Evolutionary conservation across 2,113 vertebrate genomes (phyloP).

Genomic region (Hypomesus transpacificus): DNA sequence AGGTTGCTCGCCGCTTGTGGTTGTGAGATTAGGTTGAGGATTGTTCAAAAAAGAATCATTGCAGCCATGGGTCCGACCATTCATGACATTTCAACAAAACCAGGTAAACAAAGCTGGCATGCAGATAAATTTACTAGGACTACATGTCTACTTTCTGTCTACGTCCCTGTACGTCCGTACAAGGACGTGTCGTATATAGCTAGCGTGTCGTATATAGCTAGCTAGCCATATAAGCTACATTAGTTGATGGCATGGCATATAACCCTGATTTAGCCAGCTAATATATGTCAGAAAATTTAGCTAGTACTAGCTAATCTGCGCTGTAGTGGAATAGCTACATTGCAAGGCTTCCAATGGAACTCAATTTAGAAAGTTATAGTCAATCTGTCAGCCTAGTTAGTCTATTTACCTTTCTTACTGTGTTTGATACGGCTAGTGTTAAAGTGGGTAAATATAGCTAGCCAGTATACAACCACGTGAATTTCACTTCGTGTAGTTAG

Average conservation of each 20-base stretch:
- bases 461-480: too few relatives aligned
- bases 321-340: too few relatives aligned
- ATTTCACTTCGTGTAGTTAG: too few relatives aligned
- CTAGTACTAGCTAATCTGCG: not conserved
- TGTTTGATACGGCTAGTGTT: too few relatives aligned
- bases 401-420: too few relatives aligned
- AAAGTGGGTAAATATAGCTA: too few relatives aligned
- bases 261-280: not conserved
- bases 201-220: not conserved
- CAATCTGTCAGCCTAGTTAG: too few relatives aligned
- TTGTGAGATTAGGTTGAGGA: not conserved
- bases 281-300: not conserved
- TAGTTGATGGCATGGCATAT: too few relatives aligned
- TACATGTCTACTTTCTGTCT: not conserved
- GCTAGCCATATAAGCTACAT: not conserved
- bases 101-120: constrained; percentile 35
- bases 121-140: not conserved
- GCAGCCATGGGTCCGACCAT: constrained; percentile 53
- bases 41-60: not conserved
- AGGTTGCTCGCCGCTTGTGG: not conserved
- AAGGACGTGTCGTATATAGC: too few relatives aligned
- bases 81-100: constrained; percentile 1
- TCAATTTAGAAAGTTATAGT: not conserved
- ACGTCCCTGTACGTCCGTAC: not conserved
- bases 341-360: not conserved